Evolutionary conservation across 2,113 vertebrate genomes (phyloP).

Genomic region (Hemiprocne comata): DNA sequence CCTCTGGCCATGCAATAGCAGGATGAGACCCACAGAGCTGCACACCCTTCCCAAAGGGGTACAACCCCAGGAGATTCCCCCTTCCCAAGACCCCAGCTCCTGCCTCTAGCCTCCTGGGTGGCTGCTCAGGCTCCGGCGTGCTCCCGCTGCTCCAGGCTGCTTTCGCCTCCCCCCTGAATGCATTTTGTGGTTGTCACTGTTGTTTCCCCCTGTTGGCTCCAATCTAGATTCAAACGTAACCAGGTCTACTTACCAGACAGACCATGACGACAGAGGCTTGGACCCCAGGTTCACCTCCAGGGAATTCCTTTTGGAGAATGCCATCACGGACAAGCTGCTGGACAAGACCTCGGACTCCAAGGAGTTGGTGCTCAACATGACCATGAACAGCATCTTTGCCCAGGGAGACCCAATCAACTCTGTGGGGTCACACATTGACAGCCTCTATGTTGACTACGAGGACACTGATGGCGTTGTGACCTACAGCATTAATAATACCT

Average conservation of each 20-base stretch:
- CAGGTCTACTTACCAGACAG: conserved; percentile 61
- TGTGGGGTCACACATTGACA: conserved; percentile 61
- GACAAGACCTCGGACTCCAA: conserved; percentile 73
- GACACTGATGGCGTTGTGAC: conserved; percentile 60
- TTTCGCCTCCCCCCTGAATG: conserved; percentile 17
- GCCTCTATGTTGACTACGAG: conserved; percentile 79
- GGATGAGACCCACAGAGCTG: not conserved
- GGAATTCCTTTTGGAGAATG: conserved; percentile 82
- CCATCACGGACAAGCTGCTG: conserved; percentile 85
- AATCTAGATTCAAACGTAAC: conserved; percentile 75
- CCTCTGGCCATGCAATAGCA: not conserved
- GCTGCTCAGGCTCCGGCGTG: conserved; percentile 21
- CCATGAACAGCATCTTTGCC: conserved; percentile 84
- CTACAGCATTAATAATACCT: conserved; percentile 79
- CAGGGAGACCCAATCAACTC: conserved; percentile 75
- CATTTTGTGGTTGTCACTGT: conserved; percentile 51
- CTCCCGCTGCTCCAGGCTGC: conserved; percentile 11
- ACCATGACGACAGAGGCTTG: conserved; percentile 51
- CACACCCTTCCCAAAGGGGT: not conserved
- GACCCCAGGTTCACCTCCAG: conserved; percentile 58
- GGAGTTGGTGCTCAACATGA: conserved; percentile 84
- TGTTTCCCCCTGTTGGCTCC: conserved; percentile 46
- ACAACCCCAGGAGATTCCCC: not conserved
- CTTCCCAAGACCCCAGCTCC: not conserved
- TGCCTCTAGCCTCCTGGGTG: not conserved